Evolutionary conservation across 2,113 vertebrate genomes (phyloP), one percentile per base, ranked within the genome.

Genomic region (Oreocharis arfaki): DNA sequence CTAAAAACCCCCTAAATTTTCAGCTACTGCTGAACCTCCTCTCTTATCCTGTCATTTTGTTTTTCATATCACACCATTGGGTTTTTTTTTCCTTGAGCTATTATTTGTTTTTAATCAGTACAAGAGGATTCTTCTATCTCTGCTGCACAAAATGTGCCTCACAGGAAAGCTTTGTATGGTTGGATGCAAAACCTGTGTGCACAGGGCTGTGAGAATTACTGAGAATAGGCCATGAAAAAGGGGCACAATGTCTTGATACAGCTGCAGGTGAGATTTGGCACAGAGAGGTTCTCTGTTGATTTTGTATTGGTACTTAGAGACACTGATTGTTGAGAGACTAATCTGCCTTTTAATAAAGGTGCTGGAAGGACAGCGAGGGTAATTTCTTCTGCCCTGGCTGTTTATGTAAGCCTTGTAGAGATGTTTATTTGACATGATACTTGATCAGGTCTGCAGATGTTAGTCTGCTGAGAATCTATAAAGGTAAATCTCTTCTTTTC

Each of bases 391-490:
- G 32, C 39, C 10, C 53, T 87, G 53, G 5, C 6, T 49, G 24
- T 94, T 90, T 56, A 44, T 57, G 49, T 56, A 87, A 87, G 15
- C 41, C 44, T 57, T 44, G 32, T 52, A 82, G 70, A 57, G 69
- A 70, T 70, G 52, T 67, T 93, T 75, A 10, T 52, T 73, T 96
- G 93, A 44, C 24, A 57, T 75, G 78, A 71, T 49, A 71, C 81
- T 95, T 84, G 64, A 60, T 84, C 78, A 84, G 55, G 35, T 79
- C 90, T 67, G 87, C 96, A 95, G 57, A 92, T 74, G 46, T 68
- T 65, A 70, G 77, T 89, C 57, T 67, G 46, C 59, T 75, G 35
- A 91, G 67, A 83, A 86, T 44, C 26, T 81, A 2, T 44, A 35
- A 44, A 63, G 47, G 64, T 8, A 61, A 80, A 75, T 42, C 5